phyloP scores from a whole-genome alignment of 2,888 invertebrate species.

The Phaonia tiefii region DNA sequence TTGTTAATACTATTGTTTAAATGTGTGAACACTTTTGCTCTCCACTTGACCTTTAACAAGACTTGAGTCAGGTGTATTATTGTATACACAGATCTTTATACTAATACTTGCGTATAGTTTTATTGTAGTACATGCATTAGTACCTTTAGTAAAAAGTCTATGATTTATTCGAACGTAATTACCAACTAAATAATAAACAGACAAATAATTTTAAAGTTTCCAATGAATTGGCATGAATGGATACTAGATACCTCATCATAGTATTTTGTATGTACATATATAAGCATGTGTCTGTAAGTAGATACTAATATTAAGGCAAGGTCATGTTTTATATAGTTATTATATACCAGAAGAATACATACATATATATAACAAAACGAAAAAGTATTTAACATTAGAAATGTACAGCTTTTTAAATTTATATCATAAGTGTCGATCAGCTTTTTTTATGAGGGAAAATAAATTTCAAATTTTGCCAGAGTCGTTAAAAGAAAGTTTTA shows the following conservation, averaged over 20 bases:
- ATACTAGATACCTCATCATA: no score
- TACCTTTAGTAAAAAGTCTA: no score
- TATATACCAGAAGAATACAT: no score
- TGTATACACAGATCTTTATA: not conserved
- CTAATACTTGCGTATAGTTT: not conserved
- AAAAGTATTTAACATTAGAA: no score
- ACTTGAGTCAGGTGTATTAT: slow-evolving; percentile 27
- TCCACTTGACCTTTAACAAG: slow-evolving; percentile 59
- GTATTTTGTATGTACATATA: slow-evolving; percentile 5
- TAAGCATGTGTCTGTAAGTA: slow-evolving; percentile 4
- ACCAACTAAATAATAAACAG: slow-evolving; percentile 49
- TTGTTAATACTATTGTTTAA: slow-evolving; percentile 24
- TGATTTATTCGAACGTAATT: slow-evolving; percentile 43
- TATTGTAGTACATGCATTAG: no score
- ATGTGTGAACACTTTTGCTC: slow-evolving; percentile 48
- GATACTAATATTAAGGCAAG: slow-evolving; percentile 19
- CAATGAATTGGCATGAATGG: slow-evolving; percentile 45
- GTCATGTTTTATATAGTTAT: not conserved
- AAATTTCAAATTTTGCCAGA: no score
- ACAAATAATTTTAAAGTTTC: slow-evolving; percentile 32
- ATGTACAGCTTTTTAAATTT: no score
- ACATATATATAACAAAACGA: not conserved
- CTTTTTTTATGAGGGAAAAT: no score
- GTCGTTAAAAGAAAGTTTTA: no score
- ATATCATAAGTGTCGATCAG: no score